Percentiles rank a stretch among this genome's conserved stretches.
phyloP scores from a whole-genome alignment of 2,888 invertebrate species.

The Dynastes maya region DNA sequence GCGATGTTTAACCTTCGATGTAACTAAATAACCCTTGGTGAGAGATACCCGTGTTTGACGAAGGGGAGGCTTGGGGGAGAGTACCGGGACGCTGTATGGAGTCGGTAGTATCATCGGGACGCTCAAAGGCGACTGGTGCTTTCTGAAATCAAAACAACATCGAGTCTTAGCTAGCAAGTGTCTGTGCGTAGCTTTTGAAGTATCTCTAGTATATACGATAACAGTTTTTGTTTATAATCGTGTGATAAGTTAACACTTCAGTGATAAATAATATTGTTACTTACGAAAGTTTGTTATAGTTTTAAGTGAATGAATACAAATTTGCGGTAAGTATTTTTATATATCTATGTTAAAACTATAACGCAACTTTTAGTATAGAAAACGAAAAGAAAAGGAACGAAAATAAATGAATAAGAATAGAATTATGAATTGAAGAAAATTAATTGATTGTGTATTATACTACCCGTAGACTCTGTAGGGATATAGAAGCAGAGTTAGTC shows the following conservation, averaged over 20 bases:
- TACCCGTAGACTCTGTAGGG: too few species aligned
- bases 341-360: not conserved
- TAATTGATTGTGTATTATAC: too few species aligned
- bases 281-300: slow-evolving; percentile 9
- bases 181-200: not conserved
- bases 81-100: slow-evolving; percentile 59
- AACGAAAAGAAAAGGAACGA: too few species aligned
- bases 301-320: slow-evolving; percentile 37
- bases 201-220: not conserved
- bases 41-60: slow-evolving; percentile 48
- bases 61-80: slow-evolving; percentile 52
- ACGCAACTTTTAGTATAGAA: not conserved
- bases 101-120: slow-evolving; percentile 56
- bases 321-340: slow-evolving; percentile 27
- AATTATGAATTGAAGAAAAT: too few species aligned
- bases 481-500: not conserved
- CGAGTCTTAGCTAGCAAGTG: slow-evolving; percentile 17
- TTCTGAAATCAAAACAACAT: slow-evolving; percentile 34
- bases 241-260: not conserved
- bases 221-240: not conserved
- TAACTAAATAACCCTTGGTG: slow-evolving; percentile 46
- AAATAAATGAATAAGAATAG: too few species aligned
- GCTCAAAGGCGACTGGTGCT: slow-evolving; percentile 54
- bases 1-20: slow-evolving; percentile 45
- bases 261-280: slow-evolving; percentile 22